Evolutionary conservation across 2,113 vertebrate species (phyloP), one percentile per base, ranked within the genome.

Genomic region (Dinomys branickii): DNA sequence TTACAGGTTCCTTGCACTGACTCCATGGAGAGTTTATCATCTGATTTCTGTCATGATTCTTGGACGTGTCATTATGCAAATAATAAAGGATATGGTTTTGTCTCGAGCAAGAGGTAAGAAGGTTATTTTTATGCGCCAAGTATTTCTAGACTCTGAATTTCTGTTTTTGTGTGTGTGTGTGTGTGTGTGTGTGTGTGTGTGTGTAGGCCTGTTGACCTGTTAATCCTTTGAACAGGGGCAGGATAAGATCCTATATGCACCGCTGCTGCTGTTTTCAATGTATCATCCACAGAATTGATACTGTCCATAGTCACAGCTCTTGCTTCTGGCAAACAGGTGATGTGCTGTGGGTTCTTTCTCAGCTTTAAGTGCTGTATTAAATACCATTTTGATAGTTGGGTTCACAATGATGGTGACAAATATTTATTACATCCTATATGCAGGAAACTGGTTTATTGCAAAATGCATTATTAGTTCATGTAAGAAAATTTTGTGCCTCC

Each of bases 1-100:
- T 93, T 94, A 1, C 91, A 99, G 99, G 99, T 99, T 99, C 94
- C 98, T 99, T 89, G 99, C 99, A 4, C 96, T 99, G 97, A 99
- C 99, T 30, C 97, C 99, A 1, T 99, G 99, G 98, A 99, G 99
- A 93, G 96, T 99, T 1, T 99, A 98, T 98, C 99, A 99, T 96
- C 97, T 99, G 85, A 91, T 99, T 96, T 99, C 99, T 4, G 80
- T 99, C 93, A 94, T 98, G 92, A 90, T 99, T 71, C 98, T 99
- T 94, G 98, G 98, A 44, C 92, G 99, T 80, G 98, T 99, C n/a
- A 94, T 99, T 96, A 92, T 98, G 95, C 99, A 99, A 90, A 99
- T 99, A 80, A 96, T 99, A 97, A 99, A 98, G 96, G 99, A 99
- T 77, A 59, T 99, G 88, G 95, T 98, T 30, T 86, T 98, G 93